These are phyloP conservation scores for Myotis brandtii DNA, from an alignment of 2,113 vertebrate species.

Conservation along the genomic window DNA sequence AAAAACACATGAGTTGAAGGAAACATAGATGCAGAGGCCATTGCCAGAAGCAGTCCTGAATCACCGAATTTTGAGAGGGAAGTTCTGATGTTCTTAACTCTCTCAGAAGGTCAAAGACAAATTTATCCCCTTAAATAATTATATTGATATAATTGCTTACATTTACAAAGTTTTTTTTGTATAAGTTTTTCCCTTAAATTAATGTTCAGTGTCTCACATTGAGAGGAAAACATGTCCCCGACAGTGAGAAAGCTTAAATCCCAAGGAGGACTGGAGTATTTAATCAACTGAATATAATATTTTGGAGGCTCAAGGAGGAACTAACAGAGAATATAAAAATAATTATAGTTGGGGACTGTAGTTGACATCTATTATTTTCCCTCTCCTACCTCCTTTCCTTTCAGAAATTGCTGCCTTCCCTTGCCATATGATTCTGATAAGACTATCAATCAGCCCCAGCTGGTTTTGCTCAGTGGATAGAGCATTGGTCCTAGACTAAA, in stretches of 20 bases:
- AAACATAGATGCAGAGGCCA: neutral
- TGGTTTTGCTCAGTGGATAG: too few species aligned
- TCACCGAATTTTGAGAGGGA: neutral
- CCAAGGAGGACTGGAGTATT: neutral
- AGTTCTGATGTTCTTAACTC: neutral
- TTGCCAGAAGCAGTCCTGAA: neutral
- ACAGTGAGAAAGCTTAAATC: neutral
- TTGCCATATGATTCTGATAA: neutral
- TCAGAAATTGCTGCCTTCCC: neutral
- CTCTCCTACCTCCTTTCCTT: neutral
- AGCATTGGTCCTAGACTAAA: too few species aligned
- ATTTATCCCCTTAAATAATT: neutral
- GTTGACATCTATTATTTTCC: neutral
- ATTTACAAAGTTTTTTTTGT: neutral
- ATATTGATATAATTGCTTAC: neutral
- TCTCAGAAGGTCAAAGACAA: constrained; percentile 12
- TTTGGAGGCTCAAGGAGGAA: neutral
- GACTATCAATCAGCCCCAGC: neutral
- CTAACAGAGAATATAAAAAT: neutral
- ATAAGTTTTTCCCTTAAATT: neutral
- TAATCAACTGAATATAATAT: neutral
- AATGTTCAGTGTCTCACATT: neutral
- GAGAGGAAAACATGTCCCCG: neutral
- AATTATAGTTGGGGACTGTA: neutral
- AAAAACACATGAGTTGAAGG: neutral